These are phyloP conservation scores for human DNA, from an alignment of 2,113 vertebrate genomes.

Conservation along the genomic window GRCh38 chr6:15373001-15373500, in stretches of 20 bases:
- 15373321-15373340: neutral
- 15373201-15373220: neutral
- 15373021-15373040: neutral
- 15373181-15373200: too few species aligned
- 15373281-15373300: too few species aligned
- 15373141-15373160: too few species aligned
- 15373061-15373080: neutral
- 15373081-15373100: neutral
- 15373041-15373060: neutral
- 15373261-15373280: neutral
- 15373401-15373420: neutral
- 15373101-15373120: neutral
- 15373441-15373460: neutral
- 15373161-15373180: neutral
- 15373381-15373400: neutral
- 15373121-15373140: neutral
- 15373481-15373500: neutral
- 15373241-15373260: neutral
- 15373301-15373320: too few species aligned
- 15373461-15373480: neutral
- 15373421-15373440: neutral
- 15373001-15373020: neutral
- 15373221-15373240: neutral
- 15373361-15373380: neutral
- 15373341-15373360: neutral